These are phyloP conservation scores for Pelecanus crispus DNA, from an alignment of 2,113 vertebrate genomes.

Conservation along the genomic window DNA sequence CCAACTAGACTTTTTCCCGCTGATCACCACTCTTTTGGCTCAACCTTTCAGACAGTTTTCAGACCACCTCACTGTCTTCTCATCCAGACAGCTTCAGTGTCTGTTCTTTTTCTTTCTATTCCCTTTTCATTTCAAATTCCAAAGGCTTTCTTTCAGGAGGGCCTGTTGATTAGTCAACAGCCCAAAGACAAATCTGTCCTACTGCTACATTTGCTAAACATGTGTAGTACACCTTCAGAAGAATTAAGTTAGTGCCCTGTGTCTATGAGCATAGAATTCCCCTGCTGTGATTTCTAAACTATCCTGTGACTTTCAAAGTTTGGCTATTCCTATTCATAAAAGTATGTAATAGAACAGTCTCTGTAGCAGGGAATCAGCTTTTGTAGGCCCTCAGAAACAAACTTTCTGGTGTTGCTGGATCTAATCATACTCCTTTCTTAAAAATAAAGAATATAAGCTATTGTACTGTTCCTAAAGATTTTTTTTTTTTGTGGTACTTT, in stretches of 20 bases:
- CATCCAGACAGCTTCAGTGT: background rate
- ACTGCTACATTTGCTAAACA: background rate
- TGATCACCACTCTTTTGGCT: too few relatives aligned
- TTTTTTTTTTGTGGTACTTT: background rate
- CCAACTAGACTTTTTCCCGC: background rate
- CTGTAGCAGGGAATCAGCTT: background rate
- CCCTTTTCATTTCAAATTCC: background rate
- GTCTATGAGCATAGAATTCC: background rate
- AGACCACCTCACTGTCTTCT: background rate
- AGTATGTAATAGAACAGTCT: background rate
- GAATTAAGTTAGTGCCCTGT: background rate
- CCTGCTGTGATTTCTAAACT: background rate
- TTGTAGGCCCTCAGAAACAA: background rate
- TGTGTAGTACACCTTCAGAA: background rate
- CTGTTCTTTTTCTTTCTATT: background rate
- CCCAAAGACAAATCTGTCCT: background rate
- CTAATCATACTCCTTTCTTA: background rate
- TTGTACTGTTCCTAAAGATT: background rate
- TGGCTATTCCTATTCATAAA: background rate
- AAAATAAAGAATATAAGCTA: background rate
- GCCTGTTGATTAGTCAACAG: background rate
- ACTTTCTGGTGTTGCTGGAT: background rate
- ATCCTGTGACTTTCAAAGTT: background rate
- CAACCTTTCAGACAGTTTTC: background rate
- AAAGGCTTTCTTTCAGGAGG: background rate